Percentiles rank a stretch among this genome's conserved stretches.
Conservation (phyloP, 1,140 invertebrate species). For the Platyura marginata region DNA sequence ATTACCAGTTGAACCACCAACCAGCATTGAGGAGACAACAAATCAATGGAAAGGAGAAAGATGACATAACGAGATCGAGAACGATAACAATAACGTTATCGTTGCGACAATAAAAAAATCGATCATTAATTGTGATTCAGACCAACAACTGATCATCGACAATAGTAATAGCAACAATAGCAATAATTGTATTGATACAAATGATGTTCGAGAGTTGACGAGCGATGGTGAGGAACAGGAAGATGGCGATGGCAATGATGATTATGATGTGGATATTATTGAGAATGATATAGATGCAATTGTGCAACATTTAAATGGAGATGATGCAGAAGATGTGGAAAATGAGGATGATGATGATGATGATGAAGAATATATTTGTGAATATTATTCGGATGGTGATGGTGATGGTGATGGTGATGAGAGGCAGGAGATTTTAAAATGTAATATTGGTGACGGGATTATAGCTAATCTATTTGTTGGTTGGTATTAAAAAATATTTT, state of each 20-base stretch:
- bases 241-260: constrained; percentile 18
- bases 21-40: not conserved
- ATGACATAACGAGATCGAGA: constrained; percentile 25
- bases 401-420: constrained; percentile 20
- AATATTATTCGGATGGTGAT: constrained; percentile 22
- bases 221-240: constrained; percentile 18
- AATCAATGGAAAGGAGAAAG: constrained; percentile 12
- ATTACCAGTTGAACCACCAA: not conserved
- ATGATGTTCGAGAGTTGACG: not conserved
- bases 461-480: constrained; percentile 25
- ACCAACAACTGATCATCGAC: not conserved
- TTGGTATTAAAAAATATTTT: constrained; percentile 12
- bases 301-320: constrained; percentile 14
- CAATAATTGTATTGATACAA: not conserved
- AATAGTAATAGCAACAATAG: not conserved
- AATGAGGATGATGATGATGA: constrained; percentile 13
- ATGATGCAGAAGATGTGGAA: constrained; percentile 19
- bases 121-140: not conserved
- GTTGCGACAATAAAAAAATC: constrained; percentile 6
- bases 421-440: constrained; percentile 4
- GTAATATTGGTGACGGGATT: constrained; percentile 12
- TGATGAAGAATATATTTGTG: constrained; percentile 14
- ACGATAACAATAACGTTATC: constrained; percentile 25
- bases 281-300: constrained; percentile 12
- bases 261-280: constrained; percentile 23